These are phyloP conservation scores for Leptinotarsa peninsularis DNA, from an alignment of 2,888 invertebrate species.

Conservation along the genomic window DNA sequence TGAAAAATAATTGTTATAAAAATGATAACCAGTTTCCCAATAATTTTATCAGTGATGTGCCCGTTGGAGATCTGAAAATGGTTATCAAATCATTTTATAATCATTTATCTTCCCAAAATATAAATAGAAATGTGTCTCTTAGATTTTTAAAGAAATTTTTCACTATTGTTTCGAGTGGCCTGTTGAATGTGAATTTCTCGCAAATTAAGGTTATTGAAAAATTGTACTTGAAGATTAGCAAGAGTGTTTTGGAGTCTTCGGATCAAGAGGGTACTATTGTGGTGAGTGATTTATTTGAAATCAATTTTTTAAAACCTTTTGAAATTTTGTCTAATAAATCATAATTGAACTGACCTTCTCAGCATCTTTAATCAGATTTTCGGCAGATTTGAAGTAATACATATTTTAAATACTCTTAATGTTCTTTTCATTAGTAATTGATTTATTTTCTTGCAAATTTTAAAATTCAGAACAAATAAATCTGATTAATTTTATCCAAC, in stretches of 20 bases:
- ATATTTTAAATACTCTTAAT: too few species aligned
- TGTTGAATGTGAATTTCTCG: constrained; percentile 45
- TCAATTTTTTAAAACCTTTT: constrained; percentile 1
- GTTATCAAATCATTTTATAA: constrained; percentile 49
- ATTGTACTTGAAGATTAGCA: constrained; percentile 51
- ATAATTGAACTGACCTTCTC: background rate
- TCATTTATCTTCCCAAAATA: constrained; percentile 43
- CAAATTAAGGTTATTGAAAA: constrained; percentile 52
- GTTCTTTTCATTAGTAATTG: too few species aligned
- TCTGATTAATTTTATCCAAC: too few species aligned
- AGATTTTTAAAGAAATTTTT: constrained; percentile 49
- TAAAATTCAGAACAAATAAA: too few species aligned
- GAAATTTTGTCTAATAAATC: background rate
- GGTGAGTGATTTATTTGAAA: constrained; percentile 43
- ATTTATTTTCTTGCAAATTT: too few species aligned
- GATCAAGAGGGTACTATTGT: constrained; percentile 38
- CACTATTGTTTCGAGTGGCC: constrained; percentile 50
- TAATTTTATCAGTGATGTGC: constrained; percentile 48
- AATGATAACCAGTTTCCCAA: constrained; percentile 48
- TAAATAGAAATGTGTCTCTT: constrained; percentile 44
- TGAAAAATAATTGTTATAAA: constrained; percentile 45
- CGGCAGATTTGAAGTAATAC: too few species aligned
- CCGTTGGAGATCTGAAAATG: constrained; percentile 46
- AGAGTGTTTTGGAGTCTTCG: constrained; percentile 41
- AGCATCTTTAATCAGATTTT: background rate